These are phyloP conservation scores for Stomorhina lunata DNA, from an alignment of 2,888 invertebrate genomes.

Conservation along the genomic window DNA sequence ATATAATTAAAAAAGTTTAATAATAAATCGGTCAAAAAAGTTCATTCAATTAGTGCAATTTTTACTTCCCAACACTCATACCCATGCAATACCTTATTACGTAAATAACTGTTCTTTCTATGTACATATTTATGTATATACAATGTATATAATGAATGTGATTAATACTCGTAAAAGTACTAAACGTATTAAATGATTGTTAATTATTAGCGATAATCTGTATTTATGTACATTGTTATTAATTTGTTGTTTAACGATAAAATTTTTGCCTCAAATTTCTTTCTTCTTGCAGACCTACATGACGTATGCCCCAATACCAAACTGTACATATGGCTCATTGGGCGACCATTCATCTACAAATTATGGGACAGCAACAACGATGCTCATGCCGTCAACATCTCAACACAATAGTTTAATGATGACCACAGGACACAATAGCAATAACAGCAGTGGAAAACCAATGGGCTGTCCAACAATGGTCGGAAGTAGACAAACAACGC, in stretches of 20 bases:
- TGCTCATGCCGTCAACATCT: constrained; percentile 75
- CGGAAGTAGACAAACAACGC: constrained; percentile 70
- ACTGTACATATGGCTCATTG: constrained; percentile 75
- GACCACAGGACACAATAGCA: constrained; percentile 65
- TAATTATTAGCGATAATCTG: constrained; percentile 30
- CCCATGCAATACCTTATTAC: too few species aligned
- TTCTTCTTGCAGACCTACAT: constrained; percentile 72
- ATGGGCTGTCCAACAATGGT: constrained; percentile 52
- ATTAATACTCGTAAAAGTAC: neutral
- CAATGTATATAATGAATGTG: too few species aligned
- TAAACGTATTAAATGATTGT: constrained; percentile 1
- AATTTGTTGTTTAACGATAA: constrained; percentile 26
- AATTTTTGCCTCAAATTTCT: neutral
- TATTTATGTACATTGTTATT: constrained; percentile 36
- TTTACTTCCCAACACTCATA: neutral
- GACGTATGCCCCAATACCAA: constrained; percentile 78
- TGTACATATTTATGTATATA: too few species aligned
- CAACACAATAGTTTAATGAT: constrained; percentile 72
- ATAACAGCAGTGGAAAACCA: constrained; percentile 59
- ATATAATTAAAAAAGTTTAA: too few species aligned
- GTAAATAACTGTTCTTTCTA: too few species aligned
- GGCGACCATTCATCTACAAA: constrained; percentile 71
- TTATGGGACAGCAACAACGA: constrained; percentile 75
- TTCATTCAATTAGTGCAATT: too few species aligned
- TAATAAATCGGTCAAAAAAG: too few species aligned